Evolutionary conservation across 2,888 invertebrate genomes (phyloP).

Genomic region (Amiota communis): DNA sequence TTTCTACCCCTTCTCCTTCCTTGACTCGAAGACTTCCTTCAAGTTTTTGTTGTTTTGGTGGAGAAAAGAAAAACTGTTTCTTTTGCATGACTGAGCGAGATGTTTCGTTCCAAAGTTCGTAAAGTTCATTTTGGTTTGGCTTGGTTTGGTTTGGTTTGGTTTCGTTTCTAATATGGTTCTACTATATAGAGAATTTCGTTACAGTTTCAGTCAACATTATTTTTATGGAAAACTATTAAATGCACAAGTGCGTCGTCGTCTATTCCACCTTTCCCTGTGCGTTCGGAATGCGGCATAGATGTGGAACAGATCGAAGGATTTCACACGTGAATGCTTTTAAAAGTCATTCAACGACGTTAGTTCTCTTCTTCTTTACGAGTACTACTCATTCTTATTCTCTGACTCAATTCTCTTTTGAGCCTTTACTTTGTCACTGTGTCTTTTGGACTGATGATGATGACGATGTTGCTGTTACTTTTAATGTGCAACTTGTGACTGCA

Average conservation of each 20-base stretch:
- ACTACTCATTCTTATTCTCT: neutral
- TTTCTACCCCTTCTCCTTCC: too few species aligned
- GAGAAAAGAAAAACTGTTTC: neutral
- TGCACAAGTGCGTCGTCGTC: slow-evolving; percentile 44
- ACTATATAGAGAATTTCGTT: neutral
- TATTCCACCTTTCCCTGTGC: neutral
- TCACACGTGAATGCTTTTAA: slow-evolving; percentile 69
- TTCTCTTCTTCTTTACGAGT: neutral
- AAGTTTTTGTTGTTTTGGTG: too few species aligned
- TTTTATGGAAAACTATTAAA: slow-evolving; percentile 66
- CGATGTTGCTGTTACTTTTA: too few species aligned
- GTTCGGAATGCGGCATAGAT: slow-evolving; percentile 49
- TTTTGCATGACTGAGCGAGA: slow-evolving; percentile 18
- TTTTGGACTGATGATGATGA: too few species aligned
- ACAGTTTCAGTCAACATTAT: slow-evolving; percentile 16
- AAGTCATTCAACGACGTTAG: slow-evolving; percentile 42
- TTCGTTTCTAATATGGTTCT: neutral
- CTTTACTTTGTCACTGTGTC: too few species aligned
- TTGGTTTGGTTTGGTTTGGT: neutral
- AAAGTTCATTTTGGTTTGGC: neutral
- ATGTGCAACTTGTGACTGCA: neutral
- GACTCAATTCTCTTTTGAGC: neutral
- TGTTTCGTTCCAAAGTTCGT: slow-evolving; percentile 1
- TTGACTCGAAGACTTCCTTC: too few species aligned
- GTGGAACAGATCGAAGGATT: slow-evolving; percentile 72